Evolutionary conservation across 1,140 invertebrate genomes (phyloP).

Genomic region (Lasioglossum albipes): DNA sequence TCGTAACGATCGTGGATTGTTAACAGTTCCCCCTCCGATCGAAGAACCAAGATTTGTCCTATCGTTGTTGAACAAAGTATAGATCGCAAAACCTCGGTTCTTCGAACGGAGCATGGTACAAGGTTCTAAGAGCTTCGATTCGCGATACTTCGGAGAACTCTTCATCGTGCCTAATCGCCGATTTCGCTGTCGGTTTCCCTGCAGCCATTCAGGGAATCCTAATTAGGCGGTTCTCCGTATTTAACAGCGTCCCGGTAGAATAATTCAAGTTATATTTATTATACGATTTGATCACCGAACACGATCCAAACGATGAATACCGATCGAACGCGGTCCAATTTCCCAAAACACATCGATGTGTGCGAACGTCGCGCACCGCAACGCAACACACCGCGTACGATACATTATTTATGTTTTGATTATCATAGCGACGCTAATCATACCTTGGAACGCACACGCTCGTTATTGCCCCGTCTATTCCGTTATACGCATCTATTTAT

Average conservation of each 20-base stretch:
- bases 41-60: no score
- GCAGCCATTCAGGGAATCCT: slow-evolving; percentile 80
- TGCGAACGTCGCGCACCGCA: background rate
- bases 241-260: background rate
- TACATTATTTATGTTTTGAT: background rate
- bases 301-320: background rate
- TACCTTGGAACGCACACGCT: slow-evolving; percentile 31
- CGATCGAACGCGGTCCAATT: background rate
- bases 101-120: background rate
- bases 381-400: background rate
- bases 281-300: background rate
- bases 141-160: slow-evolving; percentile 57
- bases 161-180: slow-evolving; percentile 70
- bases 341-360: no score
- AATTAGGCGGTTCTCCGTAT: slow-evolving; percentile 69
- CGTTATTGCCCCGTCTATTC: slow-evolving; percentile 40
- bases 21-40: background rate
- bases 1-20: background rate
- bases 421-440: background rate
- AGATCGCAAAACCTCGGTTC: background rate
- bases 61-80: background rate
- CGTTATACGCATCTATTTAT: background rate
- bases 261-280: background rate
- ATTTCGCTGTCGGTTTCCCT: slow-evolving; percentile 73
- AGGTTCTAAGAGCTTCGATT: background rate